Evolutionary conservation across 1,140 invertebrate genomes (phyloP), one percentile per base, ranked within the genome.

Genomic region (Bombus confusus): DNA sequence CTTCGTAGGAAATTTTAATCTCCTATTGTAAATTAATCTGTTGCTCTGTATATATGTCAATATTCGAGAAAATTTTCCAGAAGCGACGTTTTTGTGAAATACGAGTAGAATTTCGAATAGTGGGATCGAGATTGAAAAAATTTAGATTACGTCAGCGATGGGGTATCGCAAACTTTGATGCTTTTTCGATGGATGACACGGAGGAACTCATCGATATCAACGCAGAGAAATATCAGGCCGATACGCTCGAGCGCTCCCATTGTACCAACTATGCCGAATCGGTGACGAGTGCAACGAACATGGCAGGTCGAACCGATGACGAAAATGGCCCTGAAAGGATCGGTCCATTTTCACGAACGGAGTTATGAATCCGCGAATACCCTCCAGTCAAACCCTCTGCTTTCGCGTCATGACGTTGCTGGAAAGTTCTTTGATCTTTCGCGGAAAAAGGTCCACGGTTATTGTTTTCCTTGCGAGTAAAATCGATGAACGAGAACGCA

Each of bases 181-280:
- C 57, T 84, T 83, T 87, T 79, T 76, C 52, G 75, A 64, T 64
- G 81, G 64, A 82, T 78, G 86, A 83, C 76, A 71, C 73, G 31
- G 82, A 80, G 59, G 77, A 74, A 39, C 64, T 59, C 77, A 47
- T 81, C 80, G 88, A 90, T 87, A 88, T 57, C 28, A 12, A 73
- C 71, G 72, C 62, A 80, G 22, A 88, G 88, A 89, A 80, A 91
- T 90, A 91, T 89, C 89, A 62, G 84, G 81, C 79, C 72, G 88
- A 82, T 66, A 90, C 91, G 91, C 91, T 88, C 83, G 80, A 89
- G 18, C 80, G 91, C 84, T 86, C 79, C 82, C 83, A 91, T 91
- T 91, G 90, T 91, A 68, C 43, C 69, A 74, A 71, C 75, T 68
- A 86, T 72, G 1, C 62, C 39, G 57, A 28, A 28, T 72, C 81